phyloP scores from a whole-genome alignment of 2,888 invertebrate species.

The Eurois occulta region DNA sequence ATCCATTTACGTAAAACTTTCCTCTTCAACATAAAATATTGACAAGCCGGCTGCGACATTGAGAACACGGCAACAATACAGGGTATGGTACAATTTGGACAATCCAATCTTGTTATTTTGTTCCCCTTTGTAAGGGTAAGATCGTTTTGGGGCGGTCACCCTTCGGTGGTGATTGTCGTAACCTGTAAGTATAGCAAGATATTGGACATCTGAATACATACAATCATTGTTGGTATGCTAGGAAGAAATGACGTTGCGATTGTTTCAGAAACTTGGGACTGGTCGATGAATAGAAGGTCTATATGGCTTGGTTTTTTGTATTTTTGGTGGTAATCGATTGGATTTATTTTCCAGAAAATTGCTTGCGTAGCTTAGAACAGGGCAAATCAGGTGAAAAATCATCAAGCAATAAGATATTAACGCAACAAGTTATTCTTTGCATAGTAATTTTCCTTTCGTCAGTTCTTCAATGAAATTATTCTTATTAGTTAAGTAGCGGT shows the following conservation, averaged over 20 bases:
- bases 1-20: not conserved
- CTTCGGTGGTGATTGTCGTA: slow-evolving; percentile 11
- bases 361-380: not conserved
- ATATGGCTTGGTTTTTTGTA: not conserved
- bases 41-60: slow-evolving; percentile 12
- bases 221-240: slow-evolving; percentile 3
- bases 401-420: not conserved
- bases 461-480: not conserved
- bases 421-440: not conserved
- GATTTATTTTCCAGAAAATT: not conserved
- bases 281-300: not conserved
- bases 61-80: slow-evolving; percentile 33
- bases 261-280: not conserved
- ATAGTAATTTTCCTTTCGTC: not conserved
- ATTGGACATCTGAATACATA: slow-evolving; percentile 28
- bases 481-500: not conserved
- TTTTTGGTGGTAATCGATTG: not conserved
- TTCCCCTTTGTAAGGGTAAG: slow-evolving; percentile 33
- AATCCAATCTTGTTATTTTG: slow-evolving; percentile 48
- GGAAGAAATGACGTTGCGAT: not conserved
- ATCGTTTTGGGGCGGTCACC: slow-evolving; percentile 20
- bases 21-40: slow-evolving; percentile 16
- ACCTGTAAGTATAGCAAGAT: slow-evolving; percentile 42
- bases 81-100: slow-evolving; percentile 35
- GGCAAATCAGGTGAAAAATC: not conserved